Percentiles rank a stretch among this genome's conserved stretches.
phyloP scores from a whole-genome alignment of 2,888 invertebrate species.

The Tryphoninae sp. region DNA sequence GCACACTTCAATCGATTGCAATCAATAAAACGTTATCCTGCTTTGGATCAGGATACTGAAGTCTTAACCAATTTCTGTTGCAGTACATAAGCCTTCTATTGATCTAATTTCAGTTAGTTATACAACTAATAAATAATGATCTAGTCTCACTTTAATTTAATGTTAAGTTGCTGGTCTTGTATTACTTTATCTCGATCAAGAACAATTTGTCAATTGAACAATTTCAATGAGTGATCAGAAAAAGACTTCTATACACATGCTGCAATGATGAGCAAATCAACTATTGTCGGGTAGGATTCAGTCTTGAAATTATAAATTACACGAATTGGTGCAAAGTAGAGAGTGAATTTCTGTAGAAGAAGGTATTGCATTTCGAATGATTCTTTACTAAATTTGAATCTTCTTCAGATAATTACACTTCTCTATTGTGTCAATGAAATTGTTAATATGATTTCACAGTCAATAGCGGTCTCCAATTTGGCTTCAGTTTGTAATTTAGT shows the following conservation, averaged over 20 bases:
- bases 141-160: too few species aligned
- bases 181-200: too few species aligned
- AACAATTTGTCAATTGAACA: too few species aligned
- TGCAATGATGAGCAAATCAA: background rate
- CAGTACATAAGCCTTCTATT: too few species aligned
- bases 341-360: background rate
- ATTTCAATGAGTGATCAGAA: too few species aligned
- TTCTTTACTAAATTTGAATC: constrained; percentile 27
- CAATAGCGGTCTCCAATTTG: constrained; percentile 3
- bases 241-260: background rate
- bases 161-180: too few species aligned
- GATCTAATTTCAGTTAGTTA: too few species aligned
- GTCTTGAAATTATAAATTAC: background rate
- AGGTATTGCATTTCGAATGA: constrained; percentile 12
- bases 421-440: constrained; percentile 2
- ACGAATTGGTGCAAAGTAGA: background rate
- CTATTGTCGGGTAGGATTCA: background rate
- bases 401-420: constrained; percentile 2
- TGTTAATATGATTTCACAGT: constrained; percentile 24
- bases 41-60: too few species aligned
- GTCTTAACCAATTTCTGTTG: too few species aligned
- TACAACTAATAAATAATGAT: too few species aligned
- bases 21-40: too few species aligned
- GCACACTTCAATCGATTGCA: too few species aligned
- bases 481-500: background rate